Base-by-base conservation (phyloP, 2,113 vertebrate species). In the Ia io region DNA sequence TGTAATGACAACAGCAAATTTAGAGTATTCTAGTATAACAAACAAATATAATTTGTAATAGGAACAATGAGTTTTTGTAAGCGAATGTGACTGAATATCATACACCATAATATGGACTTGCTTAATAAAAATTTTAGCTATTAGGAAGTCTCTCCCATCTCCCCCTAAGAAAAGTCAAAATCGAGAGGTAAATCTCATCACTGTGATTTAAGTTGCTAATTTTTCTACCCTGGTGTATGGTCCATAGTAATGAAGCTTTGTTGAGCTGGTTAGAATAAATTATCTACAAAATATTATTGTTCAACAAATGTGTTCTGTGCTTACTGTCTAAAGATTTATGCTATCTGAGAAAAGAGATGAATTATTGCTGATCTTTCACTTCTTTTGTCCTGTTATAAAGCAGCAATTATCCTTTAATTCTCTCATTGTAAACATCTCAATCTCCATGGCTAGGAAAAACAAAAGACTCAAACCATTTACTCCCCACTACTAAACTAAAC, bases 401-500 rank as follows among this genome's bases (percentile, higher is more conserved):
- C 37, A 94, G 53, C 73, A 95, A 96, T 96, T 95, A 90, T 47
- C 65, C 61, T 92, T 96, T 76, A 71, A 95, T 70, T 95, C 65
- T 84, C 44, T 91, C 84, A 85, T 95, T 65, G 65, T 87, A 88
- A 97, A 96, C 23, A 97, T 80, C 56, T 56, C 93, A 95, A 80
- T 91, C 76, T 94, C 40, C 32, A 22, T 53, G 79, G 37, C 32
- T 42, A 86, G 35, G 61, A 79, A 96, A 93, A 92, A 90, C 25
- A 84, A 89, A 96, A 88, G 77, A 70, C 67, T 88, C 59, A 84
- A 89, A 85, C 32, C 17, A 83, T 63, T 95, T 89, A 76, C 18
- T 95, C n/a, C 13, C 25, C 42, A 82, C 42, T 88, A 88, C 42
- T 92, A 80, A 95, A 96, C 16, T 76, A 96, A 91, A 97, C 78